Conservation (phyloP, 2,113 vertebrate genomes). For the Leptobrachium ailaonicum region DNA sequence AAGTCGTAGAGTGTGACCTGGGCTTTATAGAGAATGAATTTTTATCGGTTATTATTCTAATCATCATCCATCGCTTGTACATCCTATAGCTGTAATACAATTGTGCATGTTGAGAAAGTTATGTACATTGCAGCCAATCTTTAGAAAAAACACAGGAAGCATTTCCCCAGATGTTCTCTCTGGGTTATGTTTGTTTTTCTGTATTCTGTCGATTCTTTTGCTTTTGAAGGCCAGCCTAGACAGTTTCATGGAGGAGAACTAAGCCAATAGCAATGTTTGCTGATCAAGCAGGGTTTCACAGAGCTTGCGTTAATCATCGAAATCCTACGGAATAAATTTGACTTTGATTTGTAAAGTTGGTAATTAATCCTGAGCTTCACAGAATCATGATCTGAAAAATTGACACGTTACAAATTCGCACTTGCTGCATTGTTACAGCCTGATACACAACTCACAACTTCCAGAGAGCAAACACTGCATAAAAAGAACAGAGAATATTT, state of each 20-base stretch:
- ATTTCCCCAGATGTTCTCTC: background rate
- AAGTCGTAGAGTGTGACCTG: too few relatives aligned
- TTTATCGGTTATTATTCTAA: too few relatives aligned
- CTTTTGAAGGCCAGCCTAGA: conserved; percentile 19
- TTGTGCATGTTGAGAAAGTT: too few relatives aligned
- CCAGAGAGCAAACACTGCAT: too few relatives aligned
- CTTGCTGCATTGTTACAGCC: too few relatives aligned
- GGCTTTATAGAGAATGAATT: too few relatives aligned
- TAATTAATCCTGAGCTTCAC: conserved; percentile 10
- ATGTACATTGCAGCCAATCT: background rate
- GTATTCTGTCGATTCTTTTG: conserved; percentile 1
- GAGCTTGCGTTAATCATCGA: conserved; percentile 15
- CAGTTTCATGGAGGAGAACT: conserved; percentile 18
- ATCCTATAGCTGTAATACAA: too few relatives aligned
- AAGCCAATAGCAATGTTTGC: conserved; percentile 20
- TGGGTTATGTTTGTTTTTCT: background rate
- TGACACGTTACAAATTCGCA: background rate
- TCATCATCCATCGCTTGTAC: too few relatives aligned
- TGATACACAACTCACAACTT: too few relatives aligned
- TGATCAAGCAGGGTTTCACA: conserved; percentile 21
- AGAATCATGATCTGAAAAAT: conserved; percentile 4
- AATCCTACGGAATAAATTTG: conserved; percentile 30
- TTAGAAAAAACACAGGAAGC: background rate
- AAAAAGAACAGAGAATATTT: too few relatives aligned
- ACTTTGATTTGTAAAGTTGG: conserved; percentile 10